phyloP scores from a whole-genome alignment of 2,888 invertebrate species.

The Nomada lathburiana region DNA sequence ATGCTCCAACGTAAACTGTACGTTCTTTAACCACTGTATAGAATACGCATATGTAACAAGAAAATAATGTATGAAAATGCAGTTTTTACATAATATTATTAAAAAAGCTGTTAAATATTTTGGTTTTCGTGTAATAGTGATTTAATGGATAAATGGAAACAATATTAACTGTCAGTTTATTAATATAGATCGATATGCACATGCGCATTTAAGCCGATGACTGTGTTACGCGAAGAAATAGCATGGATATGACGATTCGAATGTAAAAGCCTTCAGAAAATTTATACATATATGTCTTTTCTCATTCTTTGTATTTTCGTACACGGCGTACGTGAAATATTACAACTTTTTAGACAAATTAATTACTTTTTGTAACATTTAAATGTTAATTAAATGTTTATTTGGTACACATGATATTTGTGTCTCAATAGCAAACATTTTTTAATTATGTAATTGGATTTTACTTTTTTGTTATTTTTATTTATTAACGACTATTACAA shows the following conservation, averaged over 20 bases:
- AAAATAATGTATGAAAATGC: background rate
- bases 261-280: background rate
- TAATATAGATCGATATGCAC: background rate
- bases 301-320: background rate
- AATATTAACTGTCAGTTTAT: background rate
- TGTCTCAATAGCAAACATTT: too few species aligned
- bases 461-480: too few species aligned
- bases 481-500: too few species aligned
- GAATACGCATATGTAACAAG: background rate
- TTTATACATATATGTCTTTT: background rate
- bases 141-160: too few species aligned
- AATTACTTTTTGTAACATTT: background rate
- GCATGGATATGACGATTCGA: too few species aligned
- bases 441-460: too few species aligned
- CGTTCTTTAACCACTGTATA: background rate
- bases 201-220: background rate
- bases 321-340: too few species aligned
- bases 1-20: background rate
- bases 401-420: too few species aligned
- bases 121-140: background rate
- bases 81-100: background rate
- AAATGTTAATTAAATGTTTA: background rate
- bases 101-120: background rate
- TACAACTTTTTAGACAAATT: background rate
- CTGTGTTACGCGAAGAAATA: too few species aligned